phyloP scores from a whole-genome alignment of 2,113 vertebrate species.

The Platichthys flesus region DNA sequence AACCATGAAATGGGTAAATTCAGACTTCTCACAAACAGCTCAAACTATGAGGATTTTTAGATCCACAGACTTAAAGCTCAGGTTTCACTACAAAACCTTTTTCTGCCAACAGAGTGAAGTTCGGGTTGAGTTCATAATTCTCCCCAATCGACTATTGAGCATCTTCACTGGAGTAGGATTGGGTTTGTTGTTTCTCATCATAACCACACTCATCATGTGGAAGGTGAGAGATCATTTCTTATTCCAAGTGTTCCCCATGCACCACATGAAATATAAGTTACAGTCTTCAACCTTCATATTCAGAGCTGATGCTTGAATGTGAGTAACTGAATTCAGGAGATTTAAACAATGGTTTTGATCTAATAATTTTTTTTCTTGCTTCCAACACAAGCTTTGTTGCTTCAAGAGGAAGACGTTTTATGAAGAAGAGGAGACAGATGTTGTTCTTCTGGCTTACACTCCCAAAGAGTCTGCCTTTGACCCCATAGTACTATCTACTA shows the following conservation, averaged over 20 bases:
- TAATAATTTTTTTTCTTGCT: conserved; percentile 20
- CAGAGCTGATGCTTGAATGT: background rate
- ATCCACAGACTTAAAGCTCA: background rate
- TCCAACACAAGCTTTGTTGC: conserved; percentile 61
- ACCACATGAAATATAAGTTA: background rate
- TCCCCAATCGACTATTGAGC: conserved; percentile 42
- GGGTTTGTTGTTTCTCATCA: conserved; percentile 68
- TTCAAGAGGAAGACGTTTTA: conserved; percentile 64
- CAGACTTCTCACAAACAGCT: background rate
- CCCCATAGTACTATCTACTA: no score
- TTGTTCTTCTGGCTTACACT: no score
- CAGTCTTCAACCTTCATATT: background rate
- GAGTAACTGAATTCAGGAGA: background rate
- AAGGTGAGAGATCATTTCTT: conserved; percentile 60
- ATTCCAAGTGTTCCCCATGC: background rate
- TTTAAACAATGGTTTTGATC: background rate
- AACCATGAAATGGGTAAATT: conserved; percentile 36
- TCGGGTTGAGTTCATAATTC: conserved; percentile 62
- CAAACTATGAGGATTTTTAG: no score
- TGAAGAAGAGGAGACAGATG: background rate
- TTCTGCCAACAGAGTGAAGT: conserved; percentile 52
- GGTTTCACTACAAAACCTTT: background rate
- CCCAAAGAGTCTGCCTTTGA: rapidly evolving
- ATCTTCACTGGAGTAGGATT: conserved; percentile 43
- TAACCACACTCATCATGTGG: conserved; percentile 65